phyloP scores from a whole-genome alignment of 2,888 invertebrate species.

The Pseudeuparius sepicola region DNA sequence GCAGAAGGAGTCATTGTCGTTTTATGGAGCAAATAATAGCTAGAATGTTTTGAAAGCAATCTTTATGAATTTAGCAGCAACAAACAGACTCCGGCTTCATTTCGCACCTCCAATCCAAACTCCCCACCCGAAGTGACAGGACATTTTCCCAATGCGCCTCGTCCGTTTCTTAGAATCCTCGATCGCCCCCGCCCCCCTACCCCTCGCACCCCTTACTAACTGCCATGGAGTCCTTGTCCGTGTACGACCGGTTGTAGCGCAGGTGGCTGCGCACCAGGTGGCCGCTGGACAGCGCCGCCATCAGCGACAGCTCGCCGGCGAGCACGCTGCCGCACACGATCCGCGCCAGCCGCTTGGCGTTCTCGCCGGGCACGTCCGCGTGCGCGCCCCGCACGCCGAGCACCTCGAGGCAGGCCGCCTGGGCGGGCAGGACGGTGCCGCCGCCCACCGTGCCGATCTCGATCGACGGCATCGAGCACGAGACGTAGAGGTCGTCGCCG shows the following conservation, averaged over 20 bases:
- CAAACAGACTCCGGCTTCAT: too few species aligned
- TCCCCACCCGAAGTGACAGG: too few species aligned
- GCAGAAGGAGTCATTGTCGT: too few species aligned
- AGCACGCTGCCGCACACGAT: constrained; percentile 89
- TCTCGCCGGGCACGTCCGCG: constrained; percentile 63
- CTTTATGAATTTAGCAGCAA: too few species aligned
- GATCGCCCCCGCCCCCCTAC: too few species aligned
- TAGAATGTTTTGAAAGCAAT: too few species aligned
- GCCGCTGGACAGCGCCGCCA: constrained; percentile 91
- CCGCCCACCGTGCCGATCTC: constrained; percentile 95
- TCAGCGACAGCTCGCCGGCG: constrained; percentile 89
- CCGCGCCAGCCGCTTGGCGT: constrained; percentile 76
- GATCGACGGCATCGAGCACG: constrained; percentile 93
- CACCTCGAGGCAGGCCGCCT: constrained; percentile 81
- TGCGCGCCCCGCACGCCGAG: constrained; percentile 71
- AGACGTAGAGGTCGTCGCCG: constrained; percentile 75
- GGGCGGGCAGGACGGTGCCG: constrained; percentile 85
- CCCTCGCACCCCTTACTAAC: too few species aligned
- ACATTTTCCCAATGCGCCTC: too few species aligned
- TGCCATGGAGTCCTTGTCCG: too few species aligned
- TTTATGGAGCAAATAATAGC: too few species aligned
- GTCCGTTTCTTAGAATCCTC: too few species aligned
- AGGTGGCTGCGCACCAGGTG: constrained; percentile 94
- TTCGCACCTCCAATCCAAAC: too few species aligned
- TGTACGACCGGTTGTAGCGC: constrained; percentile 73